phyloP scores from a whole-genome alignment of 30 jellyfish, hydroid and myxozoan species.

The Pseudorhiza aurosa region DNA sequence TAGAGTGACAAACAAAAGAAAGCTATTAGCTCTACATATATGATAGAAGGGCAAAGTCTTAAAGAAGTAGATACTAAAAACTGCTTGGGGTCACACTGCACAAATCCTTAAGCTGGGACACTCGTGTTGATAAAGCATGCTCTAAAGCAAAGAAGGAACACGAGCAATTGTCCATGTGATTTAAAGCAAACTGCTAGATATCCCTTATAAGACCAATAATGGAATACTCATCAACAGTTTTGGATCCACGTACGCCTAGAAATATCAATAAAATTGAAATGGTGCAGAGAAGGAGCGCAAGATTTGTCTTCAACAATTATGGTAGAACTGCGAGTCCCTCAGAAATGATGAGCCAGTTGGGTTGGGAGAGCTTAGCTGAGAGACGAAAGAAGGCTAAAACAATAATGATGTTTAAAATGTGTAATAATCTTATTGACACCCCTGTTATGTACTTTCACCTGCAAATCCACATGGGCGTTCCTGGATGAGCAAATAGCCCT shows the following conservation, averaged over 20 bases:
- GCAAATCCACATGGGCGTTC: too few species aligned
- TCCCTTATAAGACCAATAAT: conserved; percentile 47
- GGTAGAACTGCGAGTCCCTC: conserved; percentile 45
- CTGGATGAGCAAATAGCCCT: too few species aligned
- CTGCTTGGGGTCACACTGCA: conserved; percentile 32
- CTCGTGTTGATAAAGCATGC: conserved; percentile 9
- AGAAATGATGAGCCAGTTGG: conserved; percentile 45
- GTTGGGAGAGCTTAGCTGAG: conserved; percentile 53
- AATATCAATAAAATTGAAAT: conserved; percentile 30
- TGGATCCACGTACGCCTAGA: conserved; percentile 28
- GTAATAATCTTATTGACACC: too few species aligned
- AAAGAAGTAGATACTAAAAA: background rate
- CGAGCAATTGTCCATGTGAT: conserved; percentile 23
- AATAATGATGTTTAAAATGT: too few species aligned
- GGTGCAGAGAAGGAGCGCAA: conserved; percentile 24
- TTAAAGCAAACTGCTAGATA: conserved; percentile 9
- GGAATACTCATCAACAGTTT: conserved; percentile 22
- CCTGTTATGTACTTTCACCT: too few species aligned
- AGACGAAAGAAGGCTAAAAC: conserved; percentile 21
- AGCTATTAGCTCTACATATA: background rate
- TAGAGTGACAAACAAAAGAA: conserved; percentile 22
- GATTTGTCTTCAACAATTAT: conserved; percentile 41
- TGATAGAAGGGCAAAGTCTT: background rate
- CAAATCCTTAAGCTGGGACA: conserved; percentile 6
- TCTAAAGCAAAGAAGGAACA: conserved; percentile 39